Conservation (phyloP, 2,888 invertebrate species). For the Tromatobia lineatoria region DNA sequence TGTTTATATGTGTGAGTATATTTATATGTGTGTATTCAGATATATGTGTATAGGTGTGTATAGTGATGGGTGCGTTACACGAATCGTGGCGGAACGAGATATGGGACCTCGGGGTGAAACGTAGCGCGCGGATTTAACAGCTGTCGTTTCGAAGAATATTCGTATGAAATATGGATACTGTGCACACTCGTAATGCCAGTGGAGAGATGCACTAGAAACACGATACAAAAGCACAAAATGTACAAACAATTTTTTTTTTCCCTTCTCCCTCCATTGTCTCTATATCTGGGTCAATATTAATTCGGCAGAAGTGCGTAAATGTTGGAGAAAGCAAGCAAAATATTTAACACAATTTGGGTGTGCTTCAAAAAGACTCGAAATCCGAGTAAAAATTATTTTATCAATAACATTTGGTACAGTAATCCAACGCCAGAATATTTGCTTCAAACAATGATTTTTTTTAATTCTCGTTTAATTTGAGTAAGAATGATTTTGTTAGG, state of each 20-base stretch:
- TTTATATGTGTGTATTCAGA: background rate
- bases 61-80: slow-evolving; percentile 24
- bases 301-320: no score
- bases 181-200: slow-evolving; percentile 12
- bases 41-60: background rate
- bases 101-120: slow-evolving; percentile 33
- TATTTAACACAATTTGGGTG: no score
- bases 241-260: background rate
- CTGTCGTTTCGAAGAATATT: slow-evolving; percentile 60
- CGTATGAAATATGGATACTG: slow-evolving; percentile 49
- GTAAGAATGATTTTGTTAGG: no score
- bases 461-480: no score
- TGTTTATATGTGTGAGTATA: background rate
- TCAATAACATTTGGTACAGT: no score
- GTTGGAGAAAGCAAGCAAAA: no score
- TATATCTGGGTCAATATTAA: background rate
- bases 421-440: no score
- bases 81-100: slow-evolving; percentile 41
- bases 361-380: no score
- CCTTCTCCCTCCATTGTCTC: background rate
- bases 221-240: background rate
- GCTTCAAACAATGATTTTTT: no score
- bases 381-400: no score
- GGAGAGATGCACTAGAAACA: background rate
- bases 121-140: slow-evolving; percentile 48